A percentile compares a stretch with the other conserved stretches of the same genome.
Conservation (phyloP, 2,113 vertebrate genomes). For the Psilopogon haemacephalus region DNA sequence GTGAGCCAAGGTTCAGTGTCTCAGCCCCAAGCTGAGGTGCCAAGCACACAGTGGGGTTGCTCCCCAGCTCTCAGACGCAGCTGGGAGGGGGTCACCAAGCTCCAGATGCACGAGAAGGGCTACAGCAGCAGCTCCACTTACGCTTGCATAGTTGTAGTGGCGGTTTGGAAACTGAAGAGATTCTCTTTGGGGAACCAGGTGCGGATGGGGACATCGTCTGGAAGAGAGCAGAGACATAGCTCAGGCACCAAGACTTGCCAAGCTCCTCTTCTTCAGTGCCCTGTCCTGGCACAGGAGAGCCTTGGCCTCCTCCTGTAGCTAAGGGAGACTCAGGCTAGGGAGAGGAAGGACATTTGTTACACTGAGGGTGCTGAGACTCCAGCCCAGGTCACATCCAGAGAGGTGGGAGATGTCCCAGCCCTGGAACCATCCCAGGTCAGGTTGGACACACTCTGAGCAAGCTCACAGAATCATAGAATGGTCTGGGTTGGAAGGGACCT, state of each 20-base stretch:
- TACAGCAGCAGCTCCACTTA: constrained; percentile 76
- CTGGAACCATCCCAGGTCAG: too few relatives aligned
- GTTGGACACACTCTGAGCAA: too few relatives aligned
- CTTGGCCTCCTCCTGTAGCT: neutral
- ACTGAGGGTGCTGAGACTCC: too few relatives aligned
- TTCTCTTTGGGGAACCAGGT: constrained; percentile 98
- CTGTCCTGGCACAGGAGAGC: neutral
- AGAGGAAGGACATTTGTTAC: too few relatives aligned
- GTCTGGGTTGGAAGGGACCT: too few relatives aligned
- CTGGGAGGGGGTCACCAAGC: fast-evolving
- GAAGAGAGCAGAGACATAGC: neutral
- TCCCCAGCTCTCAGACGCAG: neutral
- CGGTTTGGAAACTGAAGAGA: constrained; percentile 96
- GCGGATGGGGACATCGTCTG: constrained; percentile 87
- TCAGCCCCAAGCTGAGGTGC: neutral
- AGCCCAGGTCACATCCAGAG: too few relatives aligned
- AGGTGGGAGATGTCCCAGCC: too few relatives aligned
- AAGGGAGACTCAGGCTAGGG: too few relatives aligned
- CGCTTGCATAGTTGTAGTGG: constrained; percentile 99
- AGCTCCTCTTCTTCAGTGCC: neutral
- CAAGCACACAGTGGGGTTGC: neutral
- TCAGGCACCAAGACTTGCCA: neutral
- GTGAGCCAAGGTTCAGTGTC: neutral
- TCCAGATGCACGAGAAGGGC: neutral
- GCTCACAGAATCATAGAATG: too few relatives aligned